Evolutionary conservation across 2,113 vertebrate species (phyloP).

Genomic region (Addax nasomaculatus): DNA sequence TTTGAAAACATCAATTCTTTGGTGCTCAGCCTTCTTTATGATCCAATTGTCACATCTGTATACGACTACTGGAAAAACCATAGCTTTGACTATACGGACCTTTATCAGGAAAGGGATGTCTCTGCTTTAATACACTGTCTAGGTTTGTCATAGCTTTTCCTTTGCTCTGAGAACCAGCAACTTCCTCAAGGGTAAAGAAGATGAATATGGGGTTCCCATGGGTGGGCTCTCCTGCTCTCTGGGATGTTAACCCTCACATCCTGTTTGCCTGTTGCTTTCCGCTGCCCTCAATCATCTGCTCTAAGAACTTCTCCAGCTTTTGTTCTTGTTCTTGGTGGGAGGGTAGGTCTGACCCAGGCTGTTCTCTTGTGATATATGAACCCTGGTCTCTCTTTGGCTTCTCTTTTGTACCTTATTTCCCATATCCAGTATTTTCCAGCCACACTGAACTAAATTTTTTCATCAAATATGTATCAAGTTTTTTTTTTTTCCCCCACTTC

Average conservation of each 20-base stretch:
- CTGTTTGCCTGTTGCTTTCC: background rate
- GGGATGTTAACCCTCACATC: background rate
- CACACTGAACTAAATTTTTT: background rate
- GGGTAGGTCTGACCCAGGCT: background rate
- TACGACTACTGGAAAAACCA: background rate
- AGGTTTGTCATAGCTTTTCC: background rate
- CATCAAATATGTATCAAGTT: background rate
- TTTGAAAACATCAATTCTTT: background rate
- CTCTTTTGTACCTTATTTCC: background rate
- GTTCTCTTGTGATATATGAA: background rate
- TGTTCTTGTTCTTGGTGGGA: background rate
- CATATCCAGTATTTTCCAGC: background rate
- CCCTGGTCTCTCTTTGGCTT: background rate
- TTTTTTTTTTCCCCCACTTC: rapidly evolving
- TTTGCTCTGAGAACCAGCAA: background rate
- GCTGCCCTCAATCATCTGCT: background rate
- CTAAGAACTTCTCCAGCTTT: background rate
- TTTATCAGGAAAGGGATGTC: background rate
- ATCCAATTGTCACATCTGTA: background rate
- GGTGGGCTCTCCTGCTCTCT: background rate
- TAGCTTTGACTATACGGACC: background rate
- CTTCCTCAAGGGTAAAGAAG: background rate
- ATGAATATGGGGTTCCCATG: background rate
- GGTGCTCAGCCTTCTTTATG: background rate
- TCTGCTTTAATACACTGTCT: background rate